phyloP scores from a whole-genome alignment of 2,888 invertebrate species.

The Exocentrus adspersus region DNA sequence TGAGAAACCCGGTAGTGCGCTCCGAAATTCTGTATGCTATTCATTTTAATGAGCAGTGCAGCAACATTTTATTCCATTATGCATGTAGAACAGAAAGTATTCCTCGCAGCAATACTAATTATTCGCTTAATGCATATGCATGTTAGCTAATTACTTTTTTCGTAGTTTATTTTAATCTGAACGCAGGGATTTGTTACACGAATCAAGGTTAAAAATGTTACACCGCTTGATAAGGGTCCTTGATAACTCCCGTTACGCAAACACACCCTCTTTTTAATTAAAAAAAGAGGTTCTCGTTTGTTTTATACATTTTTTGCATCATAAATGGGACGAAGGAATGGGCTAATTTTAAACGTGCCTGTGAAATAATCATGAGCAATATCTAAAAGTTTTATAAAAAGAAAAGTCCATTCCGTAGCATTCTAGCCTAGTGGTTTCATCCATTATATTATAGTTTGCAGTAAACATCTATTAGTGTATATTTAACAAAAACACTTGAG shows the following conservation, averaged over 20 bases:
- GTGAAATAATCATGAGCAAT: too few species aligned
- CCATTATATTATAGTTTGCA: too few species aligned
- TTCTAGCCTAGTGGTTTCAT: too few species aligned
- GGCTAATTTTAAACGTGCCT: too few species aligned
- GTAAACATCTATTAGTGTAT: too few species aligned
- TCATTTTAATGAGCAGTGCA: too few species aligned
- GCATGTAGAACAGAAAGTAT: not conserved
- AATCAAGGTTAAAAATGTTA: conserved; percentile 19
- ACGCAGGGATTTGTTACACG: conserved; percentile 8
- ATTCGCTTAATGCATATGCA: not conserved
- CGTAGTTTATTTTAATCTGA: conserved; percentile 8
- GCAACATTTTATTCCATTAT: too few species aligned
- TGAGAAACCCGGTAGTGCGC: not conserved
- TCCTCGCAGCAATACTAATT: not conserved
- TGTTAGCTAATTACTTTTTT: not conserved
- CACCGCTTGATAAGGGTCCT: conserved; percentile 13
- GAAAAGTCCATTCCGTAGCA: too few species aligned
- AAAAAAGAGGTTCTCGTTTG: not conserved
- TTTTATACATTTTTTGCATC: not conserved
- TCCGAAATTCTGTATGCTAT: not conserved
- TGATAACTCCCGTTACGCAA: conserved; percentile 11
- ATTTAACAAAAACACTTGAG: conserved; percentile 12
- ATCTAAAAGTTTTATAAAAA: too few species aligned
- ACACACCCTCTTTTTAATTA: conserved; percentile 13
- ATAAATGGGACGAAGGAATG: too few species aligned